phyloP scores from a whole-genome alignment of 1,140 invertebrate genomes.

The Papilio machaon region DNA sequence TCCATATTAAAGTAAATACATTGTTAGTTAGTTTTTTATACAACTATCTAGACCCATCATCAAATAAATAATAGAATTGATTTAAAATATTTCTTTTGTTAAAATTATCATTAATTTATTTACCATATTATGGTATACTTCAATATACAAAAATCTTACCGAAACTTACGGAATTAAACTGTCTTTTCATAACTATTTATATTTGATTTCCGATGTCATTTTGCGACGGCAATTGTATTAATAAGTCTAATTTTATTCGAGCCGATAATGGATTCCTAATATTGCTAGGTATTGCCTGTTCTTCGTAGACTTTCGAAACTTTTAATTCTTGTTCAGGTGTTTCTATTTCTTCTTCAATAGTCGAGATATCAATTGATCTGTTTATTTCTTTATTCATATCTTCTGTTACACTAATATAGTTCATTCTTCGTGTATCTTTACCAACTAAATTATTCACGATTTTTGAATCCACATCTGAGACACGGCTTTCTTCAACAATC shows the following conservation, averaged over 20 bases:
- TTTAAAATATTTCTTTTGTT: too few species aligned
- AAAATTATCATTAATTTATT: too few species aligned
- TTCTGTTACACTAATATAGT: neutral
- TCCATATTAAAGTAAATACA: too few species aligned
- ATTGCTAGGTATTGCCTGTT: neutral
- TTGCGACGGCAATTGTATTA: constrained; percentile 8
- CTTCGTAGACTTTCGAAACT: neutral
- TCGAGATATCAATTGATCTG: neutral
- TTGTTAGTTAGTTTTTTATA: too few species aligned
- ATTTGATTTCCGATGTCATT: neutral
- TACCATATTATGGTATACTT: too few species aligned
- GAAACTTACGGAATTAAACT: too few species aligned
- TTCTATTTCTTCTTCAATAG: neutral
- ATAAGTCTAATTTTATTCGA: constrained; percentile 31
- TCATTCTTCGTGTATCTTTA: constrained; percentile 1
- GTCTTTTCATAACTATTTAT: neutral
- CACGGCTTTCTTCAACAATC: neutral
- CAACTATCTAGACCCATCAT: too few species aligned
- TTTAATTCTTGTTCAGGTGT: neutral
- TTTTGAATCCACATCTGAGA: neutral
- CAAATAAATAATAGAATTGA: too few species aligned
- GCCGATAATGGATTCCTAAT: constrained; percentile 17
- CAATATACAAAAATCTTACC: too few species aligned
- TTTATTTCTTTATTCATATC: neutral
- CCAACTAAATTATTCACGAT: neutral